Evolutionary conservation across 2,113 vertebrate species (phyloP).

Genomic region (Neomonachus schauinslandi): DNA sequence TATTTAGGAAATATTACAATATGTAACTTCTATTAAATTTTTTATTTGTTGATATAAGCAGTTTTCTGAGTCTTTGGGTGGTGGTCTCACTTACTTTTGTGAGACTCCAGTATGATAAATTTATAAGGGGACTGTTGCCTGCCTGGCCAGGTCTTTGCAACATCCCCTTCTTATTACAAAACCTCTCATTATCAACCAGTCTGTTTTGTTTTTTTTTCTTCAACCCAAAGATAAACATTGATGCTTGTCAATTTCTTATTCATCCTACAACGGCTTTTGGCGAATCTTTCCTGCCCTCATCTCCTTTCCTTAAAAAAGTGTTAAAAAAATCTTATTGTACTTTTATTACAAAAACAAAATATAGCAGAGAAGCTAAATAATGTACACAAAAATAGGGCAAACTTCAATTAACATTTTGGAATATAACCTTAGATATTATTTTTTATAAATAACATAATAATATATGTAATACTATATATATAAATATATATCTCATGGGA

Average conservation of each 20-base stretch:
- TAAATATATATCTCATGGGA: neutral
- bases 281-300: neutral
- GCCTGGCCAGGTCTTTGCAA: neutral
- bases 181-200: neutral
- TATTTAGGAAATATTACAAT: neutral
- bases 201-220: neutral
- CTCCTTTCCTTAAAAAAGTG: neutral
- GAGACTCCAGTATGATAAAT: neutral
- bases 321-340: neutral
- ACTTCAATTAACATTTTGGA: neutral
- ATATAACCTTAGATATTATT: neutral
- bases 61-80: neutral
- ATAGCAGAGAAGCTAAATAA: neutral
- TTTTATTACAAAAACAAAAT: constrained; percentile 6
- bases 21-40: neutral
- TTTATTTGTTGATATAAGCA: neutral
- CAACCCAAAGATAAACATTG: neutral
- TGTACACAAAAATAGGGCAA: neutral
- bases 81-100: neutral
- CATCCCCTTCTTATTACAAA: neutral
- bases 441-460: neutral
- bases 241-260: neutral
- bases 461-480: neutral
- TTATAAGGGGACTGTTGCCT: too few species aligned
- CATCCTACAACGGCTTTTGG: neutral